Evolutionary conservation across 2,888 invertebrate genomes (phyloP), one percentile per base, ranked within the genome.

Genomic region (Sarcophaga subvicina): DNA sequence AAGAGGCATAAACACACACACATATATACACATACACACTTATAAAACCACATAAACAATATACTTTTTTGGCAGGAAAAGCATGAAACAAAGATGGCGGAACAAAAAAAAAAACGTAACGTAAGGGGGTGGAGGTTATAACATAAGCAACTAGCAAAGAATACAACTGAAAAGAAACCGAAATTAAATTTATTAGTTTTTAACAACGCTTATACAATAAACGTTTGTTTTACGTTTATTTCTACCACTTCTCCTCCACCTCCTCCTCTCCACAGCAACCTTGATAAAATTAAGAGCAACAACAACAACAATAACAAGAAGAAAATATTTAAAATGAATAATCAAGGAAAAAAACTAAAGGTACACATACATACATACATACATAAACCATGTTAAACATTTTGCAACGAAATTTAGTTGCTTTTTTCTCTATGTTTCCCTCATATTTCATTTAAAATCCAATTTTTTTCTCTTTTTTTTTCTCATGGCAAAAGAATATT

Each of bases 181-280:
- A 81, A 86, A 77, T 86, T 72, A 83, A 83, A 86, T 80, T 83
- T 78, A 80, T 86, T 86, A 80, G 78, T 80, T 86, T 83, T 86
- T 83, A 70, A 70, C 70, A 49, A 49, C 11, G 27, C 3, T 27
- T 27, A 49, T 73, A 72, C 20, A 79, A 78, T 70, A 78, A 83
- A 83, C 45, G 63, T 59, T 66, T 67, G 60, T 60, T 11, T 37
- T n/a, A n/a, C n/a, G n/a, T n/a, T n/a, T n/a, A n/a, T n/a, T n/a
- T n/a, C n/a, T n/a, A n/a, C n/a, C n/a, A n/a, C 20, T 4, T n/a
- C 20, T 63, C 69, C 25, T 1, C 14, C 14, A 0, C 8, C 4
- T 3, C 49, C 14, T 49, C 4, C 49, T 14, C 27, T 6, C 27
- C 27, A 27, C 0, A 27, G 27, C 27, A 27, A 27, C 27, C 27